These are phyloP conservation scores for Xiphorhynchus erythropygius DNA, from an alignment of 2,797 vertebrate genomes.

Conservation along the genomic window DNA sequence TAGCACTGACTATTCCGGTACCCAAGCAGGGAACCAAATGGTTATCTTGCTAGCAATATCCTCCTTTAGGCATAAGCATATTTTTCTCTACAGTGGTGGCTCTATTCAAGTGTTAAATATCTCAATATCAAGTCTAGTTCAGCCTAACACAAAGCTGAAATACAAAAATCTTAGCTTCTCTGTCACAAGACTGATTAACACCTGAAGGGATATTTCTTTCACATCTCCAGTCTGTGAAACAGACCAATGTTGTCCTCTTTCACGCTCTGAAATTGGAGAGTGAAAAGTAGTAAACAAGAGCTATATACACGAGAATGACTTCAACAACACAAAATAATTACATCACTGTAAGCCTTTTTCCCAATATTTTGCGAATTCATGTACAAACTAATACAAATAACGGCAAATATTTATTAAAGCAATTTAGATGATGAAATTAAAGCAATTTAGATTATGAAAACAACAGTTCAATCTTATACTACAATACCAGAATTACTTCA, in stretches of 20 bases:
- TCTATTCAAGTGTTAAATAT: neutral
- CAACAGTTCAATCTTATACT: neutral
- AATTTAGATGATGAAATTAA: neutral
- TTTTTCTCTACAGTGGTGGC: neutral
- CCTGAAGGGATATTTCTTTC: neutral
- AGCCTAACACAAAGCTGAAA: neutral
- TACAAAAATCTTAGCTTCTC: neutral
- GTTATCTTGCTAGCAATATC: neutral
- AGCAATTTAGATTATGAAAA: neutral
- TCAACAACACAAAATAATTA: neutral
- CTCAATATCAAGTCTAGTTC: neutral
- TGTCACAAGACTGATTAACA: neutral
- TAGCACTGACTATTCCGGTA: neutral
- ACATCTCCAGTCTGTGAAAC: neutral
- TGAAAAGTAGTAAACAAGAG: neutral
- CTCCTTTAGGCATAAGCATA: neutral
- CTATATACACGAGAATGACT: neutral
- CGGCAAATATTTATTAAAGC: neutral
- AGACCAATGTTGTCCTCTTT: neutral
- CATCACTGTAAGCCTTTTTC: neutral
- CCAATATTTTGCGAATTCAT: neutral
- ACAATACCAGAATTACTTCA: neutral
- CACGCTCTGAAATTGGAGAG: neutral
- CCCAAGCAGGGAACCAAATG: neutral
- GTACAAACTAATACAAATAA: neutral